Evolutionary conservation across 2,797 vertebrate genomes (phyloP), one percentile per base, ranked within the genome.

Genomic region (Sebastes hopkinsi): DNA sequence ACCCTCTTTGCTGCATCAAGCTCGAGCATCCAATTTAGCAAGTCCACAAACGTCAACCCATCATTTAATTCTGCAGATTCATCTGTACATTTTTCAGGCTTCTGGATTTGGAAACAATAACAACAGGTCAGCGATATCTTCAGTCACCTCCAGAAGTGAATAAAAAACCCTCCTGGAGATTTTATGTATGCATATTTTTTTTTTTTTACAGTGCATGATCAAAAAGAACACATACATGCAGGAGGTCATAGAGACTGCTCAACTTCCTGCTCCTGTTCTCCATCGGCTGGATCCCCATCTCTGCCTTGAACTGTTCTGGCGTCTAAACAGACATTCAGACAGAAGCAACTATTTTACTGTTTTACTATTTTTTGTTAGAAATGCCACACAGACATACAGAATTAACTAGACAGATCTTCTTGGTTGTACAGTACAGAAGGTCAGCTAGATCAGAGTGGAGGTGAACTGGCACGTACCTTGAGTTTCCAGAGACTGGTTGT

Each of bases 321-420:
- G 67, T 58, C 79, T 85, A 6, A 67, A 59, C 2, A 30, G 38
- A 80, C 2, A 77, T 34, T 77, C 9, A 61, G 27, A 56, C 8
- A 4, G 16, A 58, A 42, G 5, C n/a, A 25, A 56, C 30, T 13
- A 29, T 60, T 38, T 38, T 2, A 30, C 55, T n/a, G n/a, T n/a
- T n/a, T n/a, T n/a, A n/a, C n/a, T n/a, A n/a, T n/a, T n/a, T n/a
- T n/a, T 5, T 34, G 36, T 32, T 67, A 3, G 36, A 58, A 58
- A 46, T 50, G 34, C 27, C 5, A 64, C n/a, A 16, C 52, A 32
- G 10, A 18, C 50, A 52, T 52, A n/a, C 20, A 52, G 20, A 52
- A 52, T n/a, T 46, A 46, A 46, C 42, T 18, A 12, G 72, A 55
- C 6, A 27, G 13, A 36, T 12, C n/a, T 18, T 42, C 22, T 16